These are phyloP conservation scores for Meiosimyza decipiens DNA, from an alignment of 2,888 invertebrate species.

Conservation along the genomic window DNA sequence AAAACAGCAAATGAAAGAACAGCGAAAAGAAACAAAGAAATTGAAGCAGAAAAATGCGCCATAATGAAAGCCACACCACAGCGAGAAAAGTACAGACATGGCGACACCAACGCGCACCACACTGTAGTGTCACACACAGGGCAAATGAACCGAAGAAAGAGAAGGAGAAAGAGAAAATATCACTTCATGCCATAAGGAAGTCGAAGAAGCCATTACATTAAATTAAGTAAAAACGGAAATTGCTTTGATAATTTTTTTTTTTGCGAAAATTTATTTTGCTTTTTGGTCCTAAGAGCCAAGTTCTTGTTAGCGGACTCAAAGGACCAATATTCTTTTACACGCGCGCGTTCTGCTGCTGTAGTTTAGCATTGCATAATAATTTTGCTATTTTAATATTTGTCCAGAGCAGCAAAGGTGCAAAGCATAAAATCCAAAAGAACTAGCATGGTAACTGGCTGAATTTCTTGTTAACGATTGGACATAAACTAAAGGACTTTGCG, in stretches of 20 bases:
- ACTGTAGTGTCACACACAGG: neutral
- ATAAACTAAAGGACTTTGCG: too few relatives aligned
- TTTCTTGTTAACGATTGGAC: conserved; percentile 8
- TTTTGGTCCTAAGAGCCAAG: neutral
- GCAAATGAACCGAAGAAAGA: neutral
- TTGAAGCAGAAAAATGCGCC: neutral
- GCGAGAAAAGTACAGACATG: neutral
- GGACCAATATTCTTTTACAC: neutral
- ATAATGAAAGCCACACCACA: too few relatives aligned
- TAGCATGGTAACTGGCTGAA: conserved; percentile 2
- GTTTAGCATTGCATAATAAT: conserved; percentile 5
- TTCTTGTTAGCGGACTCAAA: neutral
- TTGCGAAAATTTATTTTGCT: neutral
- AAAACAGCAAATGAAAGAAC: neutral
- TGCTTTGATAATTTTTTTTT: conserved; percentile 39
- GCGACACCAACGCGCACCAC: neutral
- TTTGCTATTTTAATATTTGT: conserved; percentile 25
- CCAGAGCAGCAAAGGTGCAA: neutral
- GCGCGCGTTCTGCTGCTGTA: neutral
- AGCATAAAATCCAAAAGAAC: too few relatives aligned
- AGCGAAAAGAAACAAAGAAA: neutral
- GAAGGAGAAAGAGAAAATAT: neutral
- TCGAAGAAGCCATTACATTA: conserved; percentile 39
- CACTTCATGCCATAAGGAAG: conserved; percentile 19
- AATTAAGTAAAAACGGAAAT: conserved; percentile 40